Conservation (phyloP, 1,140 invertebrate genomes). For the Heliconius hewitsoni region DNA sequence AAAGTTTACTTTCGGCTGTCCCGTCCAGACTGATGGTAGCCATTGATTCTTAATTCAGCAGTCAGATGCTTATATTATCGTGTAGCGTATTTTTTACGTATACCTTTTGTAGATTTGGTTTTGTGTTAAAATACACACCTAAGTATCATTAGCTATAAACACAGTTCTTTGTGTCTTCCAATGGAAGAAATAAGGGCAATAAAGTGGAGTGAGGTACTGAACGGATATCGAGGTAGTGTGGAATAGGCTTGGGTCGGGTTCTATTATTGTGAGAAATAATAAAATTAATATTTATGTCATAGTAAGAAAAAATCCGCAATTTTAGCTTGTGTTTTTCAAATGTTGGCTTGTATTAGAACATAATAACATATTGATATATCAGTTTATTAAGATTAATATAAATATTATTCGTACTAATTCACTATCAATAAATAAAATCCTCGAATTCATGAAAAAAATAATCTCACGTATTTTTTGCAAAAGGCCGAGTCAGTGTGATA, state of each 20-base stretch:
- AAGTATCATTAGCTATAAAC: slow-evolving; percentile 80
- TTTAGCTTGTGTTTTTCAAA: too few relatives aligned
- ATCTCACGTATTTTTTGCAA: not conserved
- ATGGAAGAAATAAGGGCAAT: slow-evolving; percentile 74
- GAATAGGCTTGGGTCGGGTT: slow-evolving; percentile 30
- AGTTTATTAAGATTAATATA: not conserved
- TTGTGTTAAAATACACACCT: slow-evolving; percentile 81
- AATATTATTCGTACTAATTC: not conserved
- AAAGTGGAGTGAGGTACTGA: slow-evolving; percentile 66
- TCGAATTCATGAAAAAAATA: not conserved
- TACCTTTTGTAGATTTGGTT: slow-evolving; percentile 69
- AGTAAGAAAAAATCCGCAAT: too few relatives aligned
- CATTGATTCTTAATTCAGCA: slow-evolving; percentile 47
- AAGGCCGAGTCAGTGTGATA: not conserved
- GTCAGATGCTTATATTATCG: slow-evolving; percentile 70
- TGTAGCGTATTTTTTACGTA: slow-evolving; percentile 73
- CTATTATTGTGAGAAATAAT: not conserved
- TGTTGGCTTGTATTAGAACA: too few relatives aligned
- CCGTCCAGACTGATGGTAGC: slow-evolving; percentile 17
- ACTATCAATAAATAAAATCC: too few relatives aligned
- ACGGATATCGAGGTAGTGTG: slow-evolving; percentile 53
- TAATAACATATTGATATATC: too few relatives aligned
- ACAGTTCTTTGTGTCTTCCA: slow-evolving; percentile 77
- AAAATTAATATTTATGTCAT: not conserved
- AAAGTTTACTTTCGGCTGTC: slow-evolving; percentile 31